Base-by-base conservation (phyloP, 2,797 vertebrate species). In the Falco cherrug region DNA sequence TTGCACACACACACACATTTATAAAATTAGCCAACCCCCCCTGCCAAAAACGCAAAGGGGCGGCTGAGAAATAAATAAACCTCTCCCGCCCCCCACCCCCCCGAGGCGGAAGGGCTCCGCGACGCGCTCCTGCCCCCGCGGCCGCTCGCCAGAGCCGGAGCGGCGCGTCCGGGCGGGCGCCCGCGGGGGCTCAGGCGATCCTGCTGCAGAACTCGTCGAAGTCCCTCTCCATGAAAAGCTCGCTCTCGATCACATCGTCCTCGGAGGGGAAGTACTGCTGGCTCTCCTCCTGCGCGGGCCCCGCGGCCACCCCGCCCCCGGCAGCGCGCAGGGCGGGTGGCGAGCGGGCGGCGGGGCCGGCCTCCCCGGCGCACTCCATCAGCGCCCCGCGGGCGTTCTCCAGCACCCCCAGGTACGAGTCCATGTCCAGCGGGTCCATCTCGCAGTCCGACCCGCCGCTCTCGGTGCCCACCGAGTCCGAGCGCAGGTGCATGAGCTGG, bases 241-340 rank as follows among this genome's bases (percentile, higher is more conserved):
- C 98, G 82, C 98, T 99, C 95, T 99, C 98, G 37, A 98, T 96
- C 84, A 99, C 97, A 90, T 99, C 99, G 80, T 98, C 97, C 88
- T 99, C 99, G 2, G 99, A 99, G 17, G 99, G 99, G 86, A 98
- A 99, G 78, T 99, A 99, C 96, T 98, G 99, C 98, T 98, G 96
- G 93, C 99, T 99, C 86, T 99, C 98, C 93, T 97, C 96, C 84
- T 91, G 87, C n/a, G 84, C 69, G 14, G 67, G 64, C 3, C 33
- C 85, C 35, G 53, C 73, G 50, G 65, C 43, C n/a, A 31, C 71
- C 1, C 3, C 33, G 25, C 0, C 18, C 28, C 28, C 57, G 29
- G 35, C 33, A 5, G 51, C 4, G 25, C 39, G 10, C 29, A 17
- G 53, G 56, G 59, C 29, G 2, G 87, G 79, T 20, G 81, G 25